Evolutionary conservation across 2,113 vertebrate genomes (phyloP).

Genomic region (Eurypyga helias): DNA sequence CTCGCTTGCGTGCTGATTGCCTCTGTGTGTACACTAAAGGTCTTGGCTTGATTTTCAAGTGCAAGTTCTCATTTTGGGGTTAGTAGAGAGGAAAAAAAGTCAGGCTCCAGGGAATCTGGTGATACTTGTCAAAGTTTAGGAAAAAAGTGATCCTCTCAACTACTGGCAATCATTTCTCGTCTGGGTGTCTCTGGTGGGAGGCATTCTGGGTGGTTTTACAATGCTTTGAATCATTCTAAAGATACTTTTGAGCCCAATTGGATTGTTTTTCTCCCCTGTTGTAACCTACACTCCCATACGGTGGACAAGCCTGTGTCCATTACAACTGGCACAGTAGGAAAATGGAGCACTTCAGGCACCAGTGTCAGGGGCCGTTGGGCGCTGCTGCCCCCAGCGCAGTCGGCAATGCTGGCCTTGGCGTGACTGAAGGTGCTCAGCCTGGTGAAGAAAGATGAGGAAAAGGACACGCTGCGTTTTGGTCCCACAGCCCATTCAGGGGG

Average conservation of each 20-base stretch:
- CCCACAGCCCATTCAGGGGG: not conserved
- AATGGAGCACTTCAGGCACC: not conserved
- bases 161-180: fast-evolving
- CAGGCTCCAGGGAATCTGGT: not conserved
- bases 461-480: not conserved
- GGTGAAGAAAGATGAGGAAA: not conserved
- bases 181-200: not conserved
- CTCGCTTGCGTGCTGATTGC: not conserved
- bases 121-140: not conserved
- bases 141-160: not conserved
- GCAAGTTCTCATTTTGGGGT: not conserved
- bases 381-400: not conserved
- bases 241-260: not conserved
- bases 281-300: not conserved
- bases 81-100: not conserved
- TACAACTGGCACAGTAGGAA: not conserved
- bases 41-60: constrained; percentile 8
- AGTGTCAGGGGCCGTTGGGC: not conserved
- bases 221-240: not conserved
- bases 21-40: not conserved
- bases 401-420: not conserved
- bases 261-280: not conserved
- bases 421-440: not conserved
- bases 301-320: not conserved
- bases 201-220: not conserved